phyloP scores from a whole-genome alignment of 2,888 invertebrate genomes.

The Apeira syringaria region DNA sequence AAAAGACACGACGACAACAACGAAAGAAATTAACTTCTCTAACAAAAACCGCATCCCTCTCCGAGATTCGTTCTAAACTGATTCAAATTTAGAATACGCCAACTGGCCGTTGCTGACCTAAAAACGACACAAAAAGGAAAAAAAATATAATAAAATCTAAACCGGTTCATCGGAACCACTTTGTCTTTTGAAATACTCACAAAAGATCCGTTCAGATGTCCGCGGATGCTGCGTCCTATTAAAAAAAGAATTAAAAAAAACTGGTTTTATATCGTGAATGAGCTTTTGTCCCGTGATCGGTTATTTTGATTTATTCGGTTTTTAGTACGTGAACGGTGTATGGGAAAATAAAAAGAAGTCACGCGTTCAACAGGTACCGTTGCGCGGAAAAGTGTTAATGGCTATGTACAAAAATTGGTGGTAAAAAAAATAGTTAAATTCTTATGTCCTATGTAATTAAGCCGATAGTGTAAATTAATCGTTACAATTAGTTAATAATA shows the following conservation, averaged over 20 bases:
- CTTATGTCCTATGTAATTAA: too few species aligned
- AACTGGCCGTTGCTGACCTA: constrained; percentile 74
- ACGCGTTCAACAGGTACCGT: constrained; percentile 75
- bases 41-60: constrained; percentile 33
- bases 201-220: constrained; percentile 71
- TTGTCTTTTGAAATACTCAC: constrained; percentile 67
- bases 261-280: constrained; percentile 70
- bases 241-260: constrained; percentile 56
- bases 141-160: constrained; percentile 45
- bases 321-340: constrained; percentile 67
- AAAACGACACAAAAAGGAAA: constrained; percentile 52
- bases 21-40: constrained; percentile 15
- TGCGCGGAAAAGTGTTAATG: constrained; percentile 41
- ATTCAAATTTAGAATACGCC: constrained; percentile 39
- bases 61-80: constrained; percentile 52
- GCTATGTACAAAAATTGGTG: too few species aligned
- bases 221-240: constrained; percentile 75
- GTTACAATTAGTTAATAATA: too few species aligned
- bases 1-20: too few species aligned
- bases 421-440: too few species aligned
- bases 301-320: constrained; percentile 83
- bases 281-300: constrained; percentile 76
- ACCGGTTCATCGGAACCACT: constrained; percentile 68
- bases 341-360: constrained; percentile 70
- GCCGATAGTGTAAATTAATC: too few species aligned